Conservation (phyloP, 2,113 vertebrate genomes). For the Oostethus manadensis region DNA sequence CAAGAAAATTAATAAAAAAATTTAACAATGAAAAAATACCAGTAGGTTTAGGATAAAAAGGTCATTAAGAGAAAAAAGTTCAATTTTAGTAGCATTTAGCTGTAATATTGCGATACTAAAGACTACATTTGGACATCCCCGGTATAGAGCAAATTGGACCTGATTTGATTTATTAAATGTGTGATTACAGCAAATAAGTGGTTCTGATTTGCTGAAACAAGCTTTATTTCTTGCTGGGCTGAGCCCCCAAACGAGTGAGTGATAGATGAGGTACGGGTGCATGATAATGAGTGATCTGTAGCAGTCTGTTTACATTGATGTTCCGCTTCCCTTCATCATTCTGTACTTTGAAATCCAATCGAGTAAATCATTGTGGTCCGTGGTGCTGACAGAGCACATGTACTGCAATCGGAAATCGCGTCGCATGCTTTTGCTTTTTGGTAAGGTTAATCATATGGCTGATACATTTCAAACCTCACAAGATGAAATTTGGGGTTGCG, state of each 20-base stretch:
- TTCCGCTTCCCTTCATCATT: slow-evolving; percentile 7
- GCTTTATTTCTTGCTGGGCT: neutral
- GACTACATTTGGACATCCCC: too few species aligned
- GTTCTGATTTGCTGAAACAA: neutral
- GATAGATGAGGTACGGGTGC: neutral
- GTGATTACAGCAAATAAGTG: neutral
- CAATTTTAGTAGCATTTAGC: too few species aligned
- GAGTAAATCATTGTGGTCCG: slow-evolving; percentile 14
- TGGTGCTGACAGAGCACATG: neutral
- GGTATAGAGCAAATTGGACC: too few species aligned
- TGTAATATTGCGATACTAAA: too few species aligned
- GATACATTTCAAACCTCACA: slow-evolving; percentile 2
- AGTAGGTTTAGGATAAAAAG: too few species aligned
- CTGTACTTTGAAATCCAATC: slow-evolving; percentile 8
- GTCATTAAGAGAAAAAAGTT: too few species aligned
- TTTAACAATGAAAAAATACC: too few species aligned
- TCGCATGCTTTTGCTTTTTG: slow-evolving; percentile 7
- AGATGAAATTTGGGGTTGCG: slow-evolving; percentile 11
- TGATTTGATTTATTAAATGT: neutral
- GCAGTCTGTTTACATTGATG: neutral
- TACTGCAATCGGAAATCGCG: neutral
- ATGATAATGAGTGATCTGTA: too few species aligned
- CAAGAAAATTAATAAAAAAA: too few species aligned
- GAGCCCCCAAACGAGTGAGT: neutral
- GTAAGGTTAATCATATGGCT: slow-evolving; percentile 9